These are phyloP conservation scores for Gymnorhina tibicen DNA, from an alignment of 2,113 vertebrate genomes.

Conservation along the genomic window DNA sequence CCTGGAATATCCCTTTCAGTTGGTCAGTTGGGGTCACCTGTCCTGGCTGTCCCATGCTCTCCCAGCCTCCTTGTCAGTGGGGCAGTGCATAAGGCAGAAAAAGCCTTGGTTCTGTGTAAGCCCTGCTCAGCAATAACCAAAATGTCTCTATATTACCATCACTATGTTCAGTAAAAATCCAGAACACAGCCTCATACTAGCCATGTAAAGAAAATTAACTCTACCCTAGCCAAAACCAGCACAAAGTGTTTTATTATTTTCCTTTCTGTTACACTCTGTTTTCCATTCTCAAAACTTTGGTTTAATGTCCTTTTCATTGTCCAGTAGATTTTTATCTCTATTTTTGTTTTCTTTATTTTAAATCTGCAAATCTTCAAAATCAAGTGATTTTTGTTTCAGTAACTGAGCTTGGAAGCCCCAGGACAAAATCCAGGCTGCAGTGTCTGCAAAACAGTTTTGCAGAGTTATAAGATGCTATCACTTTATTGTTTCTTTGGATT, in stretches of 20 bases:
- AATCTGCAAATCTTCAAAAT: neutral
- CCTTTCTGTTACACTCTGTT: neutral
- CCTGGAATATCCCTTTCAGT: neutral
- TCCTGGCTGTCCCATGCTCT: neutral
- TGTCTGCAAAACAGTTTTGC: neutral
- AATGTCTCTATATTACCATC: too few relatives aligned
- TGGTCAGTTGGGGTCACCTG: neutral
- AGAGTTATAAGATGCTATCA: neutral
- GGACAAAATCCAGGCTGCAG: neutral
- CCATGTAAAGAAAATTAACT: neutral
- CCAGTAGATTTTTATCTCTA: neutral
- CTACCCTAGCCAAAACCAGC: neutral
- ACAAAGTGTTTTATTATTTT: neutral
- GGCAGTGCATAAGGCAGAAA: neutral
- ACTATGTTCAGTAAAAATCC: neutral
- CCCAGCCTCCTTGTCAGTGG: fast-evolving
- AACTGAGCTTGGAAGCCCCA: neutral
- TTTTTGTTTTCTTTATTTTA: neutral
- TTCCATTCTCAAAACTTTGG: neutral
- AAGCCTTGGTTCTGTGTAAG: neutral
- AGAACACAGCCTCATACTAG: neutral
- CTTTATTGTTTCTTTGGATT: neutral
- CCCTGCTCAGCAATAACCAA: neutral
- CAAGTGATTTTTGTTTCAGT: neutral
- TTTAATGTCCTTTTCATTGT: neutral